phyloP scores from a whole-genome alignment of 2,797 vertebrate genomes.

The Lacerta viridis region DNA sequence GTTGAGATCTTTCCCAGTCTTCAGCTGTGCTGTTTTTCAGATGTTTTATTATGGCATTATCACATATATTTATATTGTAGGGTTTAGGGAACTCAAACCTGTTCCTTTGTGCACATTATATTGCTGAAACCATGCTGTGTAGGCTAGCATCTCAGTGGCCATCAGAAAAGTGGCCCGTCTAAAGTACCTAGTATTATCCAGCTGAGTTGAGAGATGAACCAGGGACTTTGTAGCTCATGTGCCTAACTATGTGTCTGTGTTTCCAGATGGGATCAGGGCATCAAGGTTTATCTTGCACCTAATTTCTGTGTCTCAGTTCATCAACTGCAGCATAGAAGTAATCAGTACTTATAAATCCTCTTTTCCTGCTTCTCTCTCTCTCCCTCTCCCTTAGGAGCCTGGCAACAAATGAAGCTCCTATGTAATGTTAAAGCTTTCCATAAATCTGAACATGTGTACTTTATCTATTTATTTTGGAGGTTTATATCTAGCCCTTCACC shows the following conservation, averaged over 20 bases:
- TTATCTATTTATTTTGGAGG: too few species aligned
- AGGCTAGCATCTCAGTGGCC: not conserved
- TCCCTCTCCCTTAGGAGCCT: not conserved
- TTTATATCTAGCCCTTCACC: too few species aligned
- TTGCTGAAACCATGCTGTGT: not conserved
- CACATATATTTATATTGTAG: not conserved
- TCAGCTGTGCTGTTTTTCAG: too few species aligned
- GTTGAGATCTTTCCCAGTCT: too few species aligned
- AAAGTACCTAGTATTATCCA: not conserved
- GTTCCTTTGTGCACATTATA: not conserved
- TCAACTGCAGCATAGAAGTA: not conserved
- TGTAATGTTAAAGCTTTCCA: not conserved
- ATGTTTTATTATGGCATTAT: too few species aligned
- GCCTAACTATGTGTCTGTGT: not conserved
- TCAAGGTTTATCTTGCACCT: not conserved
- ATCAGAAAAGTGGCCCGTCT: not conserved
- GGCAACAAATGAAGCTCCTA: not conserved
- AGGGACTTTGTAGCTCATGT: not conserved
- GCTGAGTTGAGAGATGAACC: not conserved
- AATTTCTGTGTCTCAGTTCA: not conserved
- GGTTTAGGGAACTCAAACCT: not conserved
- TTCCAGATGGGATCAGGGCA: not conserved
- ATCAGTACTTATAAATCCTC: not conserved
- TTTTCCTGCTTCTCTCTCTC: not conserved
- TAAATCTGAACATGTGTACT: not conserved